phyloP scores from a whole-genome alignment of 1,140 invertebrate species.

The Zeugodacus cucurbitae region DNA sequence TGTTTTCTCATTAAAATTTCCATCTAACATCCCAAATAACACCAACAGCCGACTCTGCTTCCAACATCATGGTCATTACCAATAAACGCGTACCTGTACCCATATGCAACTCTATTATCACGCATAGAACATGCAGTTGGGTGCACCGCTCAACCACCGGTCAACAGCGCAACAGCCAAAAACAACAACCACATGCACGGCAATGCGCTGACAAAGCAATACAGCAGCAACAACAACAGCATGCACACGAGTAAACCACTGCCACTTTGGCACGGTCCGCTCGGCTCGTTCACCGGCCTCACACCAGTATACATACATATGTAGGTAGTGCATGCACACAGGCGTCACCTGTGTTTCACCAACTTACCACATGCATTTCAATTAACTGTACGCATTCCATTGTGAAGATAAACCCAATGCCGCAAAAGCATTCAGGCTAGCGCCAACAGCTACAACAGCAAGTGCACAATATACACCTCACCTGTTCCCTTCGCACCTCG shows the following conservation, averaged over 20 bases:
- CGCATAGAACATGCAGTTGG: neutral
- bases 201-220: neutral
- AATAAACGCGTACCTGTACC: neutral
- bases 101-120: neutral
- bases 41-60: neutral
- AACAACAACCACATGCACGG: neutral
- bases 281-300: neutral
- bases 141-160: neutral
- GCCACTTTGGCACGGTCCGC: neutral
- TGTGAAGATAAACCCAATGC: slow-evolving; percentile 30
- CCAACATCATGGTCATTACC: neutral
- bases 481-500: neutral
- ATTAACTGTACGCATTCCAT: slow-evolving; percentile 44
- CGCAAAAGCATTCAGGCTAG: neutral
- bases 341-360: slow-evolving; percentile 12
- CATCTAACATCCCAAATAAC: no score
- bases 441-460: neutral
- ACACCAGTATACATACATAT: neutral
- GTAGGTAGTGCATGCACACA: neutral
- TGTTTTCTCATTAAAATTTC: no score
- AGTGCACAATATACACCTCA: neutral
- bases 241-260: neutral
- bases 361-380: slow-evolving; percentile 45
- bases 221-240: neutral
- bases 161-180: neutral